Base-by-base conservation (phyloP, 2,888 invertebrate species). In the Drosophila neotestacea region DNA sequence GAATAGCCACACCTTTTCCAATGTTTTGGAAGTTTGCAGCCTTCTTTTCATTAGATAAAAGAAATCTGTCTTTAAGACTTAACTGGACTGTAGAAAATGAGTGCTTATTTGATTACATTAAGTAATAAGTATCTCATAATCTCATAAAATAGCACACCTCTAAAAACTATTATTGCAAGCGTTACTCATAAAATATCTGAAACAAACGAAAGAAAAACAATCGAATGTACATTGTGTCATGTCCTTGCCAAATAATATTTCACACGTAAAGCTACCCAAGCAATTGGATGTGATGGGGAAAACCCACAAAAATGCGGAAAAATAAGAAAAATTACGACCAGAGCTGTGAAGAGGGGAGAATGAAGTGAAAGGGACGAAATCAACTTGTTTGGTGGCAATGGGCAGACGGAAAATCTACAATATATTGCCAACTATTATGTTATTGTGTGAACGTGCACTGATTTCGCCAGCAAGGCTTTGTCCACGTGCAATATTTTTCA, bases 361-460 rank as follows among this genome's bases (percentile, higher is more conserved):
- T 0, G 9, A 1, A n/a, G 13, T n/a, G 10, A 6, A 42, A 9
- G 42, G 13, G 48, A 22, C 28, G 47, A 50, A 52, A 42, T 54
- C 32, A 58, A 52, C 65, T 38, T 28, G 73, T 41, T 27, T 38
- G 59, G 22, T 32, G 73, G 66, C 56, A 61, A 73, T 66, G 74
- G 63, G 58, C 48, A 48, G 72, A 67, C 59, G 72, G 65, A 67
- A 83, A 76, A 81, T 71, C 73, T 70, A 69, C 70, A 76, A 89
- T 75, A 85, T 85, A 85, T 85, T 83, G 75, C 78, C 83, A 85
- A 84, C 86, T 88, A 88, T 88, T 89, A 90, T 90, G 85, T 88
- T 90, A 88, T 89, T 88, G 81, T 83, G 81, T 66, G 84, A 88
- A 88, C 88, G 89, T 88, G 88, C 90, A 84, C 84, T 85, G 90